These are phyloP conservation scores for Molossus alvarezi DNA, from an alignment of 2,797 vertebrate species.

Conservation along the genomic window DNA sequence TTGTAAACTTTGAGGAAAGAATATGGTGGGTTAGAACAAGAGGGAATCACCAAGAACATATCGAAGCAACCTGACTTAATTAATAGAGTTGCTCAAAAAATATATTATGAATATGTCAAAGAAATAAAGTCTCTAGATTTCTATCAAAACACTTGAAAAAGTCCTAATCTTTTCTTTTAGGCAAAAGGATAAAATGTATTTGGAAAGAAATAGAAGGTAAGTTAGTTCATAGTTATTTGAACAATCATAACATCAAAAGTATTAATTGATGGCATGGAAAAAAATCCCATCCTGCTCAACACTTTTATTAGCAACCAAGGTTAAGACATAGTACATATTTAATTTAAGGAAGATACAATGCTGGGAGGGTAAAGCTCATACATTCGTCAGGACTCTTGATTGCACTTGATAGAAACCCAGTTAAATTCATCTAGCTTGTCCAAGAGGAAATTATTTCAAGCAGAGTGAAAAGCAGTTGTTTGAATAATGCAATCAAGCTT, in stretches of 20 bases:
- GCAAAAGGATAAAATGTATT: slow-evolving; percentile 14
- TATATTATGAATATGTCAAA: slow-evolving; percentile 15
- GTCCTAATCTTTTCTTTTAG: background rate
- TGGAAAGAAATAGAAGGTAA: background rate
- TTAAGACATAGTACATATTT: background rate
- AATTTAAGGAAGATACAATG: slow-evolving; percentile 32
- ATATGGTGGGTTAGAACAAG: background rate
- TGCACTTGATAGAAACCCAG: background rate
- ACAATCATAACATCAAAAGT: background rate
- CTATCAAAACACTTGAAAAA: slow-evolving; percentile 8
- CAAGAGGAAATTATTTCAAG: background rate
- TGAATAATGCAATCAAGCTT: background rate
- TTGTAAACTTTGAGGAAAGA: slow-evolving; percentile 27
- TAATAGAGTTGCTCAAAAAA: background rate
- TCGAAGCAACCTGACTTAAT: background rate
- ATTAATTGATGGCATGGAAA: background rate
- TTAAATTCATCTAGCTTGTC: background rate
- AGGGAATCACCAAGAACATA: background rate
- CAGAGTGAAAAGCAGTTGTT: background rate
- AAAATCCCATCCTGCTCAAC: background rate
- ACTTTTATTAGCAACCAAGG: background rate
- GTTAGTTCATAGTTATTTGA: background rate
- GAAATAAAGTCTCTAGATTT: slow-evolving; percentile 46
- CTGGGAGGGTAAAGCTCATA: background rate
- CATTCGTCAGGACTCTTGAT: slow-evolving; percentile 18